Percentiles rank a stretch among this genome's conserved stretches.
phyloP scores from a whole-genome alignment of 2,113 vertebrate genomes.

The Ceyx melanurus region DNA sequence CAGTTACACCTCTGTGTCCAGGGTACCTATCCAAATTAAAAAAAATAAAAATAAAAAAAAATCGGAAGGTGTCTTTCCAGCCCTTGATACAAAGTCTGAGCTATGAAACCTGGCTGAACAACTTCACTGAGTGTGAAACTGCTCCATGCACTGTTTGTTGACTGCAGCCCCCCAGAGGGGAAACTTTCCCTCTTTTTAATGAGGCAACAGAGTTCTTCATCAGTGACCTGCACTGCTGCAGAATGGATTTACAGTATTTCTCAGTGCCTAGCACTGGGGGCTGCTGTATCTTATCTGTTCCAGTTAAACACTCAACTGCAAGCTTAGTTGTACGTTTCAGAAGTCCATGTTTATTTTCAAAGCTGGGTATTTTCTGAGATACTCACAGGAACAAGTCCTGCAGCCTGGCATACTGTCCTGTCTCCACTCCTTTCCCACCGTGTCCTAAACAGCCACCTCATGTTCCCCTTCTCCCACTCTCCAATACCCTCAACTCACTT shows the following conservation, averaged over 20 bases:
- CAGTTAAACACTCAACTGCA: not conserved
- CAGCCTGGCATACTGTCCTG: not conserved
- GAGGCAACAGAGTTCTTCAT: not conserved
- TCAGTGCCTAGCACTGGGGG: not conserved
- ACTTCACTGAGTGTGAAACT: not conserved
- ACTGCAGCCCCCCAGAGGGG: not conserved
- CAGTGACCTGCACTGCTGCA: not conserved
- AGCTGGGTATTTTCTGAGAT: not conserved
- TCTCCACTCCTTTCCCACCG: not conserved
- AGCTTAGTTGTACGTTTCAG: not conserved
- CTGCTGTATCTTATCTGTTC: not conserved
- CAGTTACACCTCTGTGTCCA: not conserved
- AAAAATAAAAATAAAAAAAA: not conserved
- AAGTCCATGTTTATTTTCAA: not conserved
- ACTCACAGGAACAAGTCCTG: accelerated
- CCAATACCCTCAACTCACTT: not conserved
- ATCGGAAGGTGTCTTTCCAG: not conserved
- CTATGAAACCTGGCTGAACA: not conserved
- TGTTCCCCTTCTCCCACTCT: not conserved
- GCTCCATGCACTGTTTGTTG: not conserved
- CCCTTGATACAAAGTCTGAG: not conserved
- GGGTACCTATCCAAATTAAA: not conserved
- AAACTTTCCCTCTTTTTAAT: not conserved
- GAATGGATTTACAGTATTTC: not conserved
- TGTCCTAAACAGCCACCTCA: not conserved